A percentile compares a stretch with the other conserved stretches of the same genome.
Conservation (phyloP, 1,140 invertebrate genomes). For the Drosophila quadrilineata region DNA sequence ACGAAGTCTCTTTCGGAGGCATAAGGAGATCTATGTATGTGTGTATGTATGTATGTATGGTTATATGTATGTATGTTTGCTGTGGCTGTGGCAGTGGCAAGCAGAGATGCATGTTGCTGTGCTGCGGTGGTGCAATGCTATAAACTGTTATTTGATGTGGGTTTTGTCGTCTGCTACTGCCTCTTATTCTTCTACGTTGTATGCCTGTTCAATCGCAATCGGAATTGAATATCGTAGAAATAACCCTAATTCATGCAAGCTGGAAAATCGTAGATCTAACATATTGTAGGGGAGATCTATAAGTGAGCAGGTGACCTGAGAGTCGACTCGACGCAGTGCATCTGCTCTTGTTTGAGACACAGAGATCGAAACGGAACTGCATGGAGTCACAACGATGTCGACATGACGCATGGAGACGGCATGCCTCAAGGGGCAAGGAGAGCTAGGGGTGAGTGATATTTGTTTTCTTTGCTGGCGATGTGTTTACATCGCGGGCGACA, state of each 20-base stretch:
- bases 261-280: no score
- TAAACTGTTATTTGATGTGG: slow-evolving; percentile 74
- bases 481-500: slow-evolving; percentile 66
- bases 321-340: slow-evolving; percentile 25
- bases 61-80: no score
- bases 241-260: no score
- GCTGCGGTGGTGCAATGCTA: slow-evolving; percentile 57
- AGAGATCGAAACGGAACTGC: slow-evolving; percentile 26
- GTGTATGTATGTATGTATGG: no score
- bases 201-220: no score
- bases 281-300: no score
- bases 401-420: slow-evolving; percentile 39
- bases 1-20: no score
- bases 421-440: slow-evolving; percentile 3
- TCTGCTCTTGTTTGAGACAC: not conserved
- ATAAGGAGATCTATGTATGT: no score
- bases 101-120: slow-evolving; percentile 13
- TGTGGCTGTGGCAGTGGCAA: slow-evolving; percentile 34
- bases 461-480: slow-evolving; percentile 55
- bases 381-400: slow-evolving; percentile 4
- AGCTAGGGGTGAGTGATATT: slow-evolving; percentile 41
- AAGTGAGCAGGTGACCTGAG: slow-evolving; percentile 21
- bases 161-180: slow-evolving; percentile 22
- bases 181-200: not conserved
- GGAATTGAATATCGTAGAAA: no score